Conservation (phyloP, 1,140 invertebrate genomes). For the Ceratitis capitata region DNA sequence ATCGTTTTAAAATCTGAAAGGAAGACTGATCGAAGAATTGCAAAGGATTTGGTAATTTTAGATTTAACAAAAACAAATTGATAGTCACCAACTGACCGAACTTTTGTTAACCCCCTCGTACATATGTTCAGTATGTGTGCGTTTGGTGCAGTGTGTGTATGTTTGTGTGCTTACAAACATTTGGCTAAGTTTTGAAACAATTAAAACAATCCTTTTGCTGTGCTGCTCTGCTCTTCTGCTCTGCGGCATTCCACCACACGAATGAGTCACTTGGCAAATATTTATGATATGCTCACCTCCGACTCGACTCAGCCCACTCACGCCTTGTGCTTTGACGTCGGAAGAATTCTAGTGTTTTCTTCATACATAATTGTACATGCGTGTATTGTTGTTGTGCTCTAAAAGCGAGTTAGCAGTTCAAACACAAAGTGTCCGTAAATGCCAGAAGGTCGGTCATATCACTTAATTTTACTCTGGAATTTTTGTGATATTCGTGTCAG, state of each 20-base stretch:
- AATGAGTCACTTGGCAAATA: conserved; percentile 40
- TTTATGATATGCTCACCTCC: conserved; percentile 39
- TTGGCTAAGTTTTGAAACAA: conserved; percentile 59
- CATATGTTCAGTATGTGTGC: not conserved
- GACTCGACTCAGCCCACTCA: not conserved
- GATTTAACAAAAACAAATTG: too few species aligned
- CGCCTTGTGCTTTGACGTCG: too few species aligned
- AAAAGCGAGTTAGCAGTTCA: conserved; percentile 66
- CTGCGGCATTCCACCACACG: too few species aligned
- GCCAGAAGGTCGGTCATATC: conserved; percentile 26
- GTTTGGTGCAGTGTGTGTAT: not conserved
- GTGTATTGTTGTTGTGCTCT: conserved; percentile 45
- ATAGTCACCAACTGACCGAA: too few species aligned
- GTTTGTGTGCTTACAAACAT: conserved; percentile 41
- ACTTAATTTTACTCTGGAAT: conserved; percentile 18
- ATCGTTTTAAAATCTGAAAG: too few species aligned
- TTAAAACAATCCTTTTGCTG: conserved; percentile 57
- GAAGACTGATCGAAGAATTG: too few species aligned
- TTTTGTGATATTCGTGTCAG: not conserved
- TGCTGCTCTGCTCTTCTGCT: too few species aligned
- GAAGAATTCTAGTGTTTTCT: too few species aligned
- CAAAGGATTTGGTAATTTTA: too few species aligned
- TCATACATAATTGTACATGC: not conserved
- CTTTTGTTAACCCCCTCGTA: too few species aligned
- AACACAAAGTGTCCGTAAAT: conserved; percentile 28